phyloP scores from a whole-genome alignment of 2,797 vertebrate genomes.

The Cossypha caffra region DNA sequence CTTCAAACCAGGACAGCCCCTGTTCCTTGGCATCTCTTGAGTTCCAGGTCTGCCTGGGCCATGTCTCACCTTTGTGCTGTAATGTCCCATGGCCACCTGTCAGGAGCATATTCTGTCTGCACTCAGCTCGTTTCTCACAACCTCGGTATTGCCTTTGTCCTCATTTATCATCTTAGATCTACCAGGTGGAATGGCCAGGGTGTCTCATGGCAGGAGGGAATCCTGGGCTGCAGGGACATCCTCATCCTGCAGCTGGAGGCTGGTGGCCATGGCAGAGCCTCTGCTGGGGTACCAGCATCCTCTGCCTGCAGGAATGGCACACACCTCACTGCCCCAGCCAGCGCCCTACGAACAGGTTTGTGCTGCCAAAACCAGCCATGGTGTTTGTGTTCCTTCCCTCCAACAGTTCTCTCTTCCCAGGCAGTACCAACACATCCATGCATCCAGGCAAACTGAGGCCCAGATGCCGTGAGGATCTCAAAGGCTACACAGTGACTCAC shows the following conservation, averaged over 20 bases:
- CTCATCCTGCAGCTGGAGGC: background rate
- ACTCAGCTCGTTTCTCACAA: background rate
- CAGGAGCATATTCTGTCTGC: background rate
- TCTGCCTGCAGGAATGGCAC: background rate
- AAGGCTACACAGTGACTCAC: accelerated
- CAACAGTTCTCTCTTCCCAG: background rate
- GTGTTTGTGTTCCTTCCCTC: background rate
- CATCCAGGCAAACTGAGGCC: background rate
- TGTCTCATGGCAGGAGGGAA: background rate
- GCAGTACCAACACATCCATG: background rate
- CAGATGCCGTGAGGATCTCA: accelerated
- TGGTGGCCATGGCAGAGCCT: accelerated
- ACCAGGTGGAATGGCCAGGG: background rate
- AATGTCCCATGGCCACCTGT: background rate
- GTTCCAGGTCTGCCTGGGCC: background rate
- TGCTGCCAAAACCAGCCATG: accelerated
- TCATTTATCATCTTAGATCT: background rate
- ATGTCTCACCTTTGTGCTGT: background rate
- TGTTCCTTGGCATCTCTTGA: accelerated
- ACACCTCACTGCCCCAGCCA: background rate
- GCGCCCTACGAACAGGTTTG: background rate
- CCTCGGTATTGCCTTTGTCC: background rate
- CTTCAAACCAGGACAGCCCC: background rate
- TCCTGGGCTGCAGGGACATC: background rate
- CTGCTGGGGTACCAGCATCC: background rate